Evolutionary conservation across 1,140 invertebrate species (phyloP), one percentile per base, ranked within the genome.

Genomic region (Drosophila santomea): DNA sequence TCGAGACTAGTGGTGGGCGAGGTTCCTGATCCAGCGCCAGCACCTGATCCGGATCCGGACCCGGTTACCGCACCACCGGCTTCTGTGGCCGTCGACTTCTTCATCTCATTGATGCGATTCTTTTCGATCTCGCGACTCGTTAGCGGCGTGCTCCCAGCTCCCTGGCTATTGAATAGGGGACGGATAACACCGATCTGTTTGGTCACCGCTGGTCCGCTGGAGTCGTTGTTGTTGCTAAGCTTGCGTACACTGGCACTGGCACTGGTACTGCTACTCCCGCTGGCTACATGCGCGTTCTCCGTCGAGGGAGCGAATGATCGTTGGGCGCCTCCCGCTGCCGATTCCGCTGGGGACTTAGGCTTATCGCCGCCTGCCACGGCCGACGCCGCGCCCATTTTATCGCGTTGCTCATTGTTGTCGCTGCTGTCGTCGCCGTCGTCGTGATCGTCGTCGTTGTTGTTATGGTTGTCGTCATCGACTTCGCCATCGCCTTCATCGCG

Each of bases 31-130:
- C 38, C 47, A 36, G 57, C 28, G 7, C 57, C 54, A 6, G 78
- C 44, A 74, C 74, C 66, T 4, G 79, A 36, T 74, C 76, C 67
- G 68, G 85, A 8, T n/a, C 45, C 45, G 54, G 59, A 55, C 60
- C 59, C 56, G 57, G 68, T 11, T 60, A 35, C 48, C 36, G 54
- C 36, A 11, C 58, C 74, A 77, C 73, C 85, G 14, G 92, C 67
- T 43, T 60, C 78, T 57, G 81, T 45, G n/a, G 79, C 80, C 23
- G 69, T 74, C 11, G 88, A 81, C 57, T 92, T 95, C 85, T 96
- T 96, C 51, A 94, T 94, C 41, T 94, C 93, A 92, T 96, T 96
- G 61, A 95, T 96, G 25, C 94, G 92, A 91, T 96, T 96, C 90
- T 96, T 96, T 80, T 96, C 95, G 20, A 95, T 94, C 90, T 96